Base-by-base conservation (phyloP, 2,797 vertebrate species). In the Vespertilio murinus region DNA sequence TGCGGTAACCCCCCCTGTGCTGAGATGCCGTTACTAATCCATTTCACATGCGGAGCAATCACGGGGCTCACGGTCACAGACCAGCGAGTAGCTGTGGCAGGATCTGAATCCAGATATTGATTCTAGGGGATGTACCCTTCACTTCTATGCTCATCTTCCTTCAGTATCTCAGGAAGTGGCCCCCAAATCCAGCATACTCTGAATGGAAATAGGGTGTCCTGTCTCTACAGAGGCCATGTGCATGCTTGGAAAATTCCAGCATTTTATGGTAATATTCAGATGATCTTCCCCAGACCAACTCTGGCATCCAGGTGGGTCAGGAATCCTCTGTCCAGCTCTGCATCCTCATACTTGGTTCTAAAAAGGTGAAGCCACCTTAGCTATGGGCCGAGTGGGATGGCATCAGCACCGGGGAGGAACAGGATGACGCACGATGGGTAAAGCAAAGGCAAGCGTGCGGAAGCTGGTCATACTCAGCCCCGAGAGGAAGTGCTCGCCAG, bases 11-110 rank as follows among this genome's bases (percentile, higher is more conserved):
- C 59, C 38, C 23, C 47, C 65, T 33, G 25, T 18, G 75, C 52
- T 3, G 5, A 6, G 6, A 3, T 4, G 0, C 28, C 30, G 11
- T 13, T 14, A 25, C 1, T 47, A n/a, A 70, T 5, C 18, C 73
- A 28, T 18, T 40, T n/a, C 38, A 54, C 47, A 1, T 3, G 2
- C 1, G 20, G 64, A 18, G 74, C 85, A 20, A 30, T 20, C 0
- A 0, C 54, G 18, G 22, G 75, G 18, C 12, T 45, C n/a, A 5
- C 4, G 18, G 65, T 42, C 52, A 64, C n/a, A 69, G 64, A 52
- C 49, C 11, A 52, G 52, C 2, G 7, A 78, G 75, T 0, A 4
- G 75, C 64, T 6, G 0, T 0, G 9, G 82, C 35, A 75, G 70
- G 56, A 42, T 12, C 3, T 17, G 45, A n/a, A 59, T 69, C 23